Evolutionary conservation across 2,113 vertebrate species (phyloP).

Genomic region (Microcebus tavaratra): DNA sequence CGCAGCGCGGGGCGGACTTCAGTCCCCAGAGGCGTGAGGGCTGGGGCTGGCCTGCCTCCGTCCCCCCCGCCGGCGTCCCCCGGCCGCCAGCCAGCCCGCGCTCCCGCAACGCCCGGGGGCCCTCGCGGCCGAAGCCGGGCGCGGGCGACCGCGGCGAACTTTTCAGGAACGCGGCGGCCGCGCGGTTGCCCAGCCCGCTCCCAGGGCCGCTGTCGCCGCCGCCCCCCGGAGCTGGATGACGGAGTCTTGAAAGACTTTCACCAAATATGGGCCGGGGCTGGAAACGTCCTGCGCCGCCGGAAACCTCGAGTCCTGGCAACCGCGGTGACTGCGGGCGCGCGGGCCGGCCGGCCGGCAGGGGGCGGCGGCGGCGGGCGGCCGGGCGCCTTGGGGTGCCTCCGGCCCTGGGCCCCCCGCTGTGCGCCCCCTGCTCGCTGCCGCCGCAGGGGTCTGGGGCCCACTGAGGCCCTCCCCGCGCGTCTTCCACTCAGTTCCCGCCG

Average conservation of each 20-base stretch:
- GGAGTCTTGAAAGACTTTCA: constrained; percentile 77
- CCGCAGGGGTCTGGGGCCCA: background rate
- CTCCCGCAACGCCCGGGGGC: background rate
- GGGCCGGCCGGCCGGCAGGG: constrained; percentile 52
- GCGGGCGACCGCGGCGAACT: background rate
- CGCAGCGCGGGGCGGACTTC: constrained; percentile 22
- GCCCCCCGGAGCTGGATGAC: constrained; percentile 69
- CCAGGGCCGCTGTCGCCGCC: constrained; percentile 7
- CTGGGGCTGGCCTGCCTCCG: background rate
- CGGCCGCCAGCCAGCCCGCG: background rate
- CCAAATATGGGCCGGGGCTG: constrained; percentile 84
- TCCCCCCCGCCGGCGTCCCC: background rate
- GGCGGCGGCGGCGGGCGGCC: constrained; percentile 27
- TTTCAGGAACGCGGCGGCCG: constrained; percentile 46
- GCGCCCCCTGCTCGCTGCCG: background rate
- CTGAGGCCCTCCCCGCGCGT: background rate
- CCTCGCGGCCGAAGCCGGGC: background rate
- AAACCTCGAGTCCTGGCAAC: constrained; percentile 64
- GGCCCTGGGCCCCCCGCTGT: background rate
- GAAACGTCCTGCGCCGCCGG: constrained; percentile 72
- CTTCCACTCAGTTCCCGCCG: background rate
- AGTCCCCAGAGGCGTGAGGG: background rate
- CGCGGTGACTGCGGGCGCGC: background rate
- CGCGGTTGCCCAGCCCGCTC: background rate
- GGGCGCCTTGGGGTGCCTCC: background rate